These are phyloP conservation scores for Selene dorsalis DNA, from an alignment of 2,797 vertebrate genomes.

Conservation along the genomic window DNA sequence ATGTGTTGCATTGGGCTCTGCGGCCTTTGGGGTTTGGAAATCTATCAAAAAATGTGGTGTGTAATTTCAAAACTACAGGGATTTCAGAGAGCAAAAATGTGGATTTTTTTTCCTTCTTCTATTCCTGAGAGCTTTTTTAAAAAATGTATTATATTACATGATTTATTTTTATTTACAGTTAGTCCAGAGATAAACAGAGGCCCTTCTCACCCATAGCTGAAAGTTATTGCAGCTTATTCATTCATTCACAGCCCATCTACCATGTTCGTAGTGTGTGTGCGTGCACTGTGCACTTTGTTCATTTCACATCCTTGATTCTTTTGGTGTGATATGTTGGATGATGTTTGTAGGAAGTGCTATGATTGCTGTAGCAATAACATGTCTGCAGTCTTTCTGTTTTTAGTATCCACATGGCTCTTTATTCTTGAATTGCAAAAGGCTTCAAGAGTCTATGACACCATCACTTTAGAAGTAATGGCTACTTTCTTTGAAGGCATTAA, in stretches of 20 bases:
- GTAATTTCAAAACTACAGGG: constrained; percentile 50
- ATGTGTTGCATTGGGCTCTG: constrained; percentile 21
- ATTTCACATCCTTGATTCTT: constrained; percentile 12
- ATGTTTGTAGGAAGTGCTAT: neutral
- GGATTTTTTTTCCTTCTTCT: neutral
- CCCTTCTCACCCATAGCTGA: constrained; percentile 2
- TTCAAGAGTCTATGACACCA: neutral
- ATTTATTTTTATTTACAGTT: constrained; percentile 19
- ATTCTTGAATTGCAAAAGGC: neutral
- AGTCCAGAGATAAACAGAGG: constrained; percentile 23
- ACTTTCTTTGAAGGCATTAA: neutral
- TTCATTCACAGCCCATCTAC: constrained; percentile 26
- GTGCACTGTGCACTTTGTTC: neutral
- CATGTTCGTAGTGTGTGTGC: constrained; percentile 3
- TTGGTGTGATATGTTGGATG: neutral
- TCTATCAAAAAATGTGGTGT: constrained; percentile 36
- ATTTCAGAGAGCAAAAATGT: constrained; percentile 26
- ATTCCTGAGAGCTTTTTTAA: constrained; percentile 31
- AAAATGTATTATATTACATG: no score
- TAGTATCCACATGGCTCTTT: neutral
- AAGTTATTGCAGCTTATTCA: constrained; percentile 26
- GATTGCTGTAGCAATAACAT: constrained; percentile 11
- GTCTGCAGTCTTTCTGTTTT: neutral
- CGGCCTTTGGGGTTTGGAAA: constrained; percentile 37
- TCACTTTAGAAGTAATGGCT: neutral